Conservation (phyloP, 2,113 vertebrate genomes). For the Cygnus buccinator region DNA sequence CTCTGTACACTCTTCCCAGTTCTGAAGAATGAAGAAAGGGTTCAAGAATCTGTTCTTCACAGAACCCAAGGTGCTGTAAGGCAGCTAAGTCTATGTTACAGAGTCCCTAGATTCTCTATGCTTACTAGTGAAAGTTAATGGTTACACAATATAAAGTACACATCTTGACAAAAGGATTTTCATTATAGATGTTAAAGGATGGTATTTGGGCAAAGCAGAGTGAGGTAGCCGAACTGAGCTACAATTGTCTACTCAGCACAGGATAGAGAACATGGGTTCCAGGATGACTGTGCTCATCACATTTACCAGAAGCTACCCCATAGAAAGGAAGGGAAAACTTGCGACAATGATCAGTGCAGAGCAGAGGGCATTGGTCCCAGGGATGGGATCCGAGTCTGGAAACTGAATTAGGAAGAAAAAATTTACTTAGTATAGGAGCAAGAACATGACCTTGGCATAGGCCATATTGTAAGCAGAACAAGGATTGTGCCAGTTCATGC, state of each 20-base stretch:
- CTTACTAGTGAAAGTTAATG: not conserved
- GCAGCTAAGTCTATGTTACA: not conserved
- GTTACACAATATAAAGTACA: not conserved
- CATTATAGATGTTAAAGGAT: not conserved
- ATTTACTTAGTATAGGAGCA: not conserved
- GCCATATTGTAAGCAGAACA: not conserved
- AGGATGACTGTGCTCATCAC: not conserved
- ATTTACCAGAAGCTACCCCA: not conserved
- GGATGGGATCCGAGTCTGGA: not conserved
- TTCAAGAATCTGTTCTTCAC: not conserved
- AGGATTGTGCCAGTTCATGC: not conserved
- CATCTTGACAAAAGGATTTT: not conserved
- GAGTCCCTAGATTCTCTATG: not conserved
- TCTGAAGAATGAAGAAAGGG: not conserved
- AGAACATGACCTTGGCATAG: not conserved
- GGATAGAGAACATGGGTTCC: not conserved
- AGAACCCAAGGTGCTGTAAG: not conserved
- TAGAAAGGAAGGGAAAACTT: not conserved
- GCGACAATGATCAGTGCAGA: not conserved
- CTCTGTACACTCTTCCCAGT: not conserved
- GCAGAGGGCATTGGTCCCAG: not conserved
- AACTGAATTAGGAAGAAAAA: not conserved
- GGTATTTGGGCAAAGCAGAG: not conserved
- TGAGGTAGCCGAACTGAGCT: not conserved
- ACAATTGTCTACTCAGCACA: not conserved